These are phyloP conservation scores for Erythrocercus mccallii DNA, from an alignment of 2,113 vertebrate genomes.

Conservation along the genomic window DNA sequence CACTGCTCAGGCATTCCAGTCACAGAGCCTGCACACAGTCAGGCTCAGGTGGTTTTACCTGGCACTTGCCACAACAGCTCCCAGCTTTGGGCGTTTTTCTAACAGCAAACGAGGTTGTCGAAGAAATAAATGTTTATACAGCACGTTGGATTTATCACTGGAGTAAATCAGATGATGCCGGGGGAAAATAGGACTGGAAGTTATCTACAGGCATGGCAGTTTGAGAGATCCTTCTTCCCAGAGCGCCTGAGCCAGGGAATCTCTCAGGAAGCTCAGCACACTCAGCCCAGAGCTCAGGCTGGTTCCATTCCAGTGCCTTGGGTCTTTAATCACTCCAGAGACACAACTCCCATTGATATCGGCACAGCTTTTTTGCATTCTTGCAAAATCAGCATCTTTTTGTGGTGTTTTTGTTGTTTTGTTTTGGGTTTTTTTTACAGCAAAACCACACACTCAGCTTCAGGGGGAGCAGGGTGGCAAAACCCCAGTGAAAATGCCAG, in stretches of 20 bases:
- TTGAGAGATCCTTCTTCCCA: not conserved
- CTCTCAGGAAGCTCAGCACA: not conserved
- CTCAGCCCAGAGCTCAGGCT: not conserved
- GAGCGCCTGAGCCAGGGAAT: not conserved
- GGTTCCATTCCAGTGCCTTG: not conserved
- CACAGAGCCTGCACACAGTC: fast-evolving
- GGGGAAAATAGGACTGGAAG: not conserved
- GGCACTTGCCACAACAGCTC: not conserved
- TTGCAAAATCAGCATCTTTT: not conserved
- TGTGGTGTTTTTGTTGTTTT: too few relatives aligned
- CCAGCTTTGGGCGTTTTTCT: not conserved
- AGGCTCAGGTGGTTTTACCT: not conserved
- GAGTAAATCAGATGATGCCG: not conserved
- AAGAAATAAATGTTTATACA: not conserved
- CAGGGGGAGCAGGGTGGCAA: not conserved
- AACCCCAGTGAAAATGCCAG: not conserved
- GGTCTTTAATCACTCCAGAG: not conserved
- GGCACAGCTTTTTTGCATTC: not conserved
- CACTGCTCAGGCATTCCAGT: fast-evolving
- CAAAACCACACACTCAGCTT: not conserved
- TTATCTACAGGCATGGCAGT: not conserved
- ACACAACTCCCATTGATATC: not conserved
- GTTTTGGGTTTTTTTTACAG: not conserved
- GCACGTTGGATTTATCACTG: not conserved
- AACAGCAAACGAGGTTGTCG: not conserved